Percentiles rank a stretch among this genome's conserved stretches.
phyloP scores from a whole-genome alignment of 1,140 invertebrate species.

The Hydropsyche tenuis region DNA sequence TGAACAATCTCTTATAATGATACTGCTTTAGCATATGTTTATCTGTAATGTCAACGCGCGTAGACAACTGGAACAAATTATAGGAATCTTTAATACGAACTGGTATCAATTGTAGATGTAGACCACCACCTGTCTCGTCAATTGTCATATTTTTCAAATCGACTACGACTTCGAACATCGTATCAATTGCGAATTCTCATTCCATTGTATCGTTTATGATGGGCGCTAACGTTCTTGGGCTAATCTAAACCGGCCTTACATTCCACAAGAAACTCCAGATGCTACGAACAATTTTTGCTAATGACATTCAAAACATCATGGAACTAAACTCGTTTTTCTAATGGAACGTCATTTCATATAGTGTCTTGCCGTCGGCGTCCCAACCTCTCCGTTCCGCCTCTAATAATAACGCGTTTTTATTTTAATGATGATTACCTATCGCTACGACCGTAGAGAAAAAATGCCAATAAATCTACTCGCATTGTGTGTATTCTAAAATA shows the following conservation, averaged over 20 bases:
- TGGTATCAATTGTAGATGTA: too few species aligned
- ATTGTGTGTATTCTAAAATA: too few species aligned
- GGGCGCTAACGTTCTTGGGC: too few species aligned
- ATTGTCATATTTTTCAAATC: too few species aligned
- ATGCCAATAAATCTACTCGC: too few species aligned
- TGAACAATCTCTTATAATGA: conserved; percentile 6
- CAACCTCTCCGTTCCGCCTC: neutral
- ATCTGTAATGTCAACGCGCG: neutral
- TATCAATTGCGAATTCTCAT: too few species aligned
- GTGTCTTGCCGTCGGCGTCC: neutral
- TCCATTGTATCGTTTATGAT: too few species aligned
- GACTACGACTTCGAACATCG: too few species aligned
- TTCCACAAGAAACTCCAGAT: neutral
- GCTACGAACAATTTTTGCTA: neutral
- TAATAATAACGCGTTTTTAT: neutral
- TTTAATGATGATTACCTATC: neutral
- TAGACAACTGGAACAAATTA: neutral
- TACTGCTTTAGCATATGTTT: neutral
- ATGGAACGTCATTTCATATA: neutral
- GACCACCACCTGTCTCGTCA: too few species aligned
- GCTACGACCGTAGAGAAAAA: too few species aligned
- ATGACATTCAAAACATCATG: neutral
- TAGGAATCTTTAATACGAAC: too few species aligned
- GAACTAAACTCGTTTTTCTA: neutral
- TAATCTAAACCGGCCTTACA: neutral